Evolutionary conservation across 64 coral and sea anemone species (phyloP), one percentile per base, ranked within the genome.

Genomic region (Montipora capricornis): DNA sequence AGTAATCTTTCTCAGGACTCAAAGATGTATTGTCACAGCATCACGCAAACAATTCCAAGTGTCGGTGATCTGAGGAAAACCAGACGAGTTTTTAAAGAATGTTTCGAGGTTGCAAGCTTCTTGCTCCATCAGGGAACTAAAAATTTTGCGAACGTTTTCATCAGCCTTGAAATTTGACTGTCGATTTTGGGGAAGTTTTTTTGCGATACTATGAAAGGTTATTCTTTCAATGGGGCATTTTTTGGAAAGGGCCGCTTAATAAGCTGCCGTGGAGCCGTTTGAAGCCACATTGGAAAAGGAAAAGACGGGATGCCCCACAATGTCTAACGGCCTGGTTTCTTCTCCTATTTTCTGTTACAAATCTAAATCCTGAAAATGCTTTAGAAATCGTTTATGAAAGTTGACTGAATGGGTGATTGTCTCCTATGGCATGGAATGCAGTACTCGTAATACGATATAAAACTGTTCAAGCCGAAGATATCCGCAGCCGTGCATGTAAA

Each of bases 361-460:
- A 64, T 15, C 13, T 12, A 15, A 64, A 64, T 14, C 14, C 37
- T 37, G 3, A 64, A 64, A 64, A 64, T 7, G 14, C 61, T 64
- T 0, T 64, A 16, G 61, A 16, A 12, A 64, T 15, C 14, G 10
- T 64, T 7, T 15, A 24, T 48, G 17, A 7, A 45, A 71, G 47
- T 20, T 19, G 15, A n/a, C 61, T 71, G 82, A 86, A 86, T 86
- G 45, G 82, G 6, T 22, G 82, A 71, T 86, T 86, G 82, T 86
- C 66, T 64, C 6, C 0, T 11, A 3, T 15, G 16, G 15, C 46
- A 20, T 86, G 82, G 66, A 50, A 86, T 86, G 82, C 19, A 46
- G 71, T 20, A n/a, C 47, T 71, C 66, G 82, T 71, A 86, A 86
- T 47, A 86, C 17, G 62, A 86, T 86, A 69, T 5, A 47, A 70